These are phyloP conservation scores for Drosophila neoperkinsi DNA, from an alignment of 2,888 invertebrate genomes.

Conservation along the genomic window DNA sequence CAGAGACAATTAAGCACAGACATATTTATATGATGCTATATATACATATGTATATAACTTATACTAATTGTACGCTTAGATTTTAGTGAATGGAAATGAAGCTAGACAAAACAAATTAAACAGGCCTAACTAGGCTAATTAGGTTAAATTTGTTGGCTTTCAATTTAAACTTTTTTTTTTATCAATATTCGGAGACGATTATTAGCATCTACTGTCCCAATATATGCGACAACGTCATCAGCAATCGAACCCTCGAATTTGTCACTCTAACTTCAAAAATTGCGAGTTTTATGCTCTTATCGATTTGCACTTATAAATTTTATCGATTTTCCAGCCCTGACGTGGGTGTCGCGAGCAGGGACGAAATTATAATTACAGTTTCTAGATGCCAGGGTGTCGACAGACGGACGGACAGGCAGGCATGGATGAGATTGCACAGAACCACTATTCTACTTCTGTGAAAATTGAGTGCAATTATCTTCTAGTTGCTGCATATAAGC, in stretches of 20 bases:
- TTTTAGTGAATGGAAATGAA: not conserved
- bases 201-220: not conserved
- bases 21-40: not conserved
- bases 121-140: not conserved
- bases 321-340: not conserved
- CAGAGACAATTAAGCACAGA: not conserved
- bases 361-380: not conserved
- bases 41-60: no score
- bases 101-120: not conserved
- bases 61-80: not conserved
- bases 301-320: not conserved
- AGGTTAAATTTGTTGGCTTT: no score
- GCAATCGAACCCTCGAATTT: not conserved
- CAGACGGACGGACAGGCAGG: not conserved
- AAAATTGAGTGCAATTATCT: not conserved
- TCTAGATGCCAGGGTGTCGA: not conserved
- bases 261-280: not conserved
- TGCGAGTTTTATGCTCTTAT: not conserved
- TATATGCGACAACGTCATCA: not conserved
- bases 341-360: not conserved
- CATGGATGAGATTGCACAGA: not conserved
- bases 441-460: not conserved
- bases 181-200: not conserved
- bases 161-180: not conserved
- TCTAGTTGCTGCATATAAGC: not conserved